Conservation (phyloP, 1,140 invertebrate species). For the Papilio aristodemus region DNA sequence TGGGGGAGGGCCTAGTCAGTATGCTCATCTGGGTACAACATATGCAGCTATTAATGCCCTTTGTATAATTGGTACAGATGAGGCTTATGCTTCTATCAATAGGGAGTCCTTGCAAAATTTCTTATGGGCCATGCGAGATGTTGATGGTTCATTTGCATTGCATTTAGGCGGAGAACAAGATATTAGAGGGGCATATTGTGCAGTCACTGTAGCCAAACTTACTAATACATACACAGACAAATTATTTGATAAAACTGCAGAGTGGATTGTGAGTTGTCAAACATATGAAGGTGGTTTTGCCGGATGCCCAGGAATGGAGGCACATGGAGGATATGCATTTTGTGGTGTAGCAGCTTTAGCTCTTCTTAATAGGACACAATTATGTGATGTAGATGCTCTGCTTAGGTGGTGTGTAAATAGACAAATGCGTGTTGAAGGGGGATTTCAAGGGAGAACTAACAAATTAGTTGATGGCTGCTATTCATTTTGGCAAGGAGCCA, state of each 20-base stretch:
- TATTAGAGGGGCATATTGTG: constrained; percentile 97
- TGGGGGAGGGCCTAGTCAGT: constrained; percentile 95
- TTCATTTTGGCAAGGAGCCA: constrained; percentile 98
- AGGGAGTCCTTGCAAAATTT: constrained; percentile 89
- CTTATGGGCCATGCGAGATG: constrained; percentile 86
- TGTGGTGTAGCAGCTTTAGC: constrained; percentile 95
- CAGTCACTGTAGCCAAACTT: constrained; percentile 92
- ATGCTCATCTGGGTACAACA: constrained; percentile 96
- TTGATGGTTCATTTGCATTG: constrained; percentile 95
- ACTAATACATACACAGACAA: constrained; percentile 88
- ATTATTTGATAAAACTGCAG: constrained; percentile 91
- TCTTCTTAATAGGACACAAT: constrained; percentile 88
- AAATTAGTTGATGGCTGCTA: constrained; percentile 99
- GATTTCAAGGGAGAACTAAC: constrained; percentile 97
- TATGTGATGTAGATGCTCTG: constrained; percentile 89
- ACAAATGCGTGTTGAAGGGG: constrained; percentile 95
- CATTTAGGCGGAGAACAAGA: constrained; percentile 97
- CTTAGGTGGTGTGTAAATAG: constrained; percentile 93
- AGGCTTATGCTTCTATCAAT: constrained; percentile 93
- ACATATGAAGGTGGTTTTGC: constrained; percentile 99
- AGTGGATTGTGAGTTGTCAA: constrained; percentile 96
- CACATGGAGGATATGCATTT: constrained; percentile 99
- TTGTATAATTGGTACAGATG: constrained; percentile 91
- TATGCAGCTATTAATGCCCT: constrained; percentile 98
- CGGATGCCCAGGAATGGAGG: constrained; percentile 96